A percentile compares a stretch with the other conserved stretches of the same genome.
Evolutionary conservation across 2,797 vertebrate species (phyloP).

Genomic region (Pseudochirops corinnae): DNA sequence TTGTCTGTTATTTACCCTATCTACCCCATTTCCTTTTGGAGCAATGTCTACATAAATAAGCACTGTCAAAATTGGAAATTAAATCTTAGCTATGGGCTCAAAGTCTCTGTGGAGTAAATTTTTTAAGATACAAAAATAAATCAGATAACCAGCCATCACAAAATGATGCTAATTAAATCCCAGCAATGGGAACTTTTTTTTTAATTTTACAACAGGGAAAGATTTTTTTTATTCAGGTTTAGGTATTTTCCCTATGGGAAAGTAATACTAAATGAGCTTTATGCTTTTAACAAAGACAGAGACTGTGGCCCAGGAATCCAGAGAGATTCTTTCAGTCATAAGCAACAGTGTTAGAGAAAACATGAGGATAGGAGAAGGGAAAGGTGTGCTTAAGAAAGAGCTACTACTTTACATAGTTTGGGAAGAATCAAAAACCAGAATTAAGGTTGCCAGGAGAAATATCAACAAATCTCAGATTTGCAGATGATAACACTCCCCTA

Average conservation of each 20-base stretch:
- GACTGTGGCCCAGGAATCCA: constrained; percentile 53
- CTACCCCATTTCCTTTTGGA: constrained; percentile 47
- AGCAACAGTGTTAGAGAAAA: constrained; percentile 48
- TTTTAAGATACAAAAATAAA: constrained; percentile 15
- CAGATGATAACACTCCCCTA: neutral
- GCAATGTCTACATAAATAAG: constrained; percentile 26
- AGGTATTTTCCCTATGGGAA: constrained; percentile 15
- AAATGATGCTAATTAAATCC: neutral
- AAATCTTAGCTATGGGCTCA: constrained; percentile 36
- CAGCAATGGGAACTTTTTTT: constrained; percentile 34
- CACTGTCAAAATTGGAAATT: constrained; percentile 52
- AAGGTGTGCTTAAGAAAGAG: neutral
- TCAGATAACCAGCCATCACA: constrained; percentile 33
- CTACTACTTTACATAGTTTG: neutral
- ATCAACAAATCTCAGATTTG: neutral
- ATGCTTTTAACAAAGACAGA: constrained; percentile 54
- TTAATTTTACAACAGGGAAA: constrained; percentile 37
- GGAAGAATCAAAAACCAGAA: neutral
- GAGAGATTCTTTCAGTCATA: constrained; percentile 44
- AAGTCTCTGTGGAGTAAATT: constrained; percentile 39
- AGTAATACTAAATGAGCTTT: constrained; percentile 22
- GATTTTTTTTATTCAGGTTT: neutral
- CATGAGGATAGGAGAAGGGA: neutral
- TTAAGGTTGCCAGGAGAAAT: neutral
- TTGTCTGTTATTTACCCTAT: constrained; percentile 52